These are phyloP conservation scores for Orthochromis indermauri DNA, from an alignment of 2,113 vertebrate species.

Conservation along the genomic window DNA sequence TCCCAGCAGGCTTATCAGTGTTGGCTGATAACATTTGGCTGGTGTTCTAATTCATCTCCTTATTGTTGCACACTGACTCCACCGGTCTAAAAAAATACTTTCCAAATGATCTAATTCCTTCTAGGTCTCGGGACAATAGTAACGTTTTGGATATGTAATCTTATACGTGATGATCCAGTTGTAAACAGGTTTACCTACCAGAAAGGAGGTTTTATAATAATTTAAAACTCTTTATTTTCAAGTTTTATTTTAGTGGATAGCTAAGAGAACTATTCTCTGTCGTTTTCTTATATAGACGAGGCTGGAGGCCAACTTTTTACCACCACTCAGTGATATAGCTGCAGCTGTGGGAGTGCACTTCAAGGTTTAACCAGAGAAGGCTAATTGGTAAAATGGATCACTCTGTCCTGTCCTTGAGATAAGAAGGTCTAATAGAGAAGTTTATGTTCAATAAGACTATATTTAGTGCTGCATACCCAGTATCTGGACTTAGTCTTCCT, in stretches of 20 bases:
- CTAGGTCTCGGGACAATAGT: not conserved
- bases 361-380: conserved; percentile 58
- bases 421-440: conserved; percentile 58
- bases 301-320: conserved; percentile 40
- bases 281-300: conserved; percentile 1
- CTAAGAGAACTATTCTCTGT: not conserved
- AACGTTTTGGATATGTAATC: not conserved
- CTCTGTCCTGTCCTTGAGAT: conserved; percentile 69
- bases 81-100: not conserved
- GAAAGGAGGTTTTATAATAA: not conserved
- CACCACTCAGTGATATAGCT: conserved; percentile 39
- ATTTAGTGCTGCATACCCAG: conserved; percentile 49
- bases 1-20: not conserved
- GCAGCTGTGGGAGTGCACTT: conserved; percentile 67
- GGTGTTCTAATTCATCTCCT: not conserved
- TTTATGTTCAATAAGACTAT: conserved; percentile 55
- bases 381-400: conserved; percentile 61
- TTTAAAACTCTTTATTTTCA: not conserved
- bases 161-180: not conserved
- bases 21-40: not conserved
- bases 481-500: conserved; percentile 38
- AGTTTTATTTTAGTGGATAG: not conserved
- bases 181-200: not conserved
- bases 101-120: not conserved
- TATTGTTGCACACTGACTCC: not conserved